Percentiles rank a stretch among this genome's conserved stretches.
phyloP scores from a whole-genome alignment of 2,888 invertebrate species.

The Perithous albicinctus region DNA sequence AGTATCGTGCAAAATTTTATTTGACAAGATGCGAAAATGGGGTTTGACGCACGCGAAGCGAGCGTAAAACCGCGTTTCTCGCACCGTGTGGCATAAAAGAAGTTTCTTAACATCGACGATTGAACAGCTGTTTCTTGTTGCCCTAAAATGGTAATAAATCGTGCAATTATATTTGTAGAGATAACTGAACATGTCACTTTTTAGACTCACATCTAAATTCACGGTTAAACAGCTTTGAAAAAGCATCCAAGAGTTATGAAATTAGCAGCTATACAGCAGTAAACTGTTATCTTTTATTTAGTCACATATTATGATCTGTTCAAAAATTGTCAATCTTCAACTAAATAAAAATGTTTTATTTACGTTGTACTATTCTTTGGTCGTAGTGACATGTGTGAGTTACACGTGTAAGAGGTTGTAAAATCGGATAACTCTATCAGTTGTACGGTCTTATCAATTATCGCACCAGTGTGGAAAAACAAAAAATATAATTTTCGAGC shows the following conservation, averaged over 20 bases:
- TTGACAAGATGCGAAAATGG: too few relatives aligned
- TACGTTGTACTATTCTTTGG: neutral
- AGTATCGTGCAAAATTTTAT: too few relatives aligned
- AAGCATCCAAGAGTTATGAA: neutral
- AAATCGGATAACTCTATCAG: constrained; percentile 12
- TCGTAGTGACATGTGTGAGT: neutral
- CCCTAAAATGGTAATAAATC: neutral
- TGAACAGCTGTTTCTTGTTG: constrained; percentile 14
- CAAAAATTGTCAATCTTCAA: neutral
- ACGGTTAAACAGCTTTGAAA: neutral
- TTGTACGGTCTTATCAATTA: constrained; percentile 19
- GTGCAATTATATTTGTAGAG: neutral
- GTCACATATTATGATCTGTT: neutral
- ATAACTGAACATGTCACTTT: constrained; percentile 1
- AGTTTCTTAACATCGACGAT: neutral
- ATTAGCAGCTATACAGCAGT: neutral
- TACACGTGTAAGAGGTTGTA: constrained; percentile 4
- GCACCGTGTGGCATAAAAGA: neutral
- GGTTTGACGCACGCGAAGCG: too few relatives aligned
- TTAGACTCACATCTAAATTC: neutral
- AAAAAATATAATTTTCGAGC: neutral
- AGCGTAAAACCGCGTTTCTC: too few relatives aligned
- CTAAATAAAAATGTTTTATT: constrained; percentile 1
- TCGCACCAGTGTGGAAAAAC: neutral
- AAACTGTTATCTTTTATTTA: neutral